Base-by-base conservation (phyloP, 2,888 invertebrate species). In the Polydrusus pterygomalis region DNA sequence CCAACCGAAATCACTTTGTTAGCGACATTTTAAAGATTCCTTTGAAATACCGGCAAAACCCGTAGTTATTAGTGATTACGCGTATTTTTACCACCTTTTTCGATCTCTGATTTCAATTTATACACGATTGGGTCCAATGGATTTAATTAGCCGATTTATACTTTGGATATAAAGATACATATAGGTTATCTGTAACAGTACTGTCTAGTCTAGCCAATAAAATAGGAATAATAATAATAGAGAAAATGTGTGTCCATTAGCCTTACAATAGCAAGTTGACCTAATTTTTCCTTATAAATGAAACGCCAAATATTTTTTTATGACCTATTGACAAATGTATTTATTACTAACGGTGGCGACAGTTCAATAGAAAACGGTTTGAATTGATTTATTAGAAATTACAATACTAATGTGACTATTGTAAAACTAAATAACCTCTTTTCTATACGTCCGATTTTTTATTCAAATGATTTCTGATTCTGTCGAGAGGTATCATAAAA, bases 221-320 rank as follows among this genome's bases (percentile, higher is more conserved):
- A 47, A 47, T 17, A 47, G 15, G n/a, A 17, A 47, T 17, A 34
- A 58, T 65, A 58, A 65, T 65, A 58, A 43, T 11, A 38, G 62
- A 63, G 65, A 65, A 65, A 56, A 51, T 70, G 47, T 47, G 54
- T 45, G 25, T 40, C 38, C 63, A 11, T 25, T 64, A 49, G 45
- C 64, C 34, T 70, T 60, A 70, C 30, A 60, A 60, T 60, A 30
- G 34, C 58, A 49, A 49, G 60, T 49, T 49, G 72, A 73, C 72
- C 72, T 58, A 73, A 60, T 58, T 73, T 72, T 65, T 65, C 72
- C 72, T 38, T 56, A 65, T 56, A 73, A 73, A 73, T 60, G 34
- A 73, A 58, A 71, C 30, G 63, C 64, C 67, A 9, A 73, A 65
- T 73, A 58, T 25, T 38, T 67, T 67, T 34, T 67, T 54, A 54